phyloP scores from a whole-genome alignment of 2,113 vertebrate species.

The Cynoglossus semilaevis region DNA sequence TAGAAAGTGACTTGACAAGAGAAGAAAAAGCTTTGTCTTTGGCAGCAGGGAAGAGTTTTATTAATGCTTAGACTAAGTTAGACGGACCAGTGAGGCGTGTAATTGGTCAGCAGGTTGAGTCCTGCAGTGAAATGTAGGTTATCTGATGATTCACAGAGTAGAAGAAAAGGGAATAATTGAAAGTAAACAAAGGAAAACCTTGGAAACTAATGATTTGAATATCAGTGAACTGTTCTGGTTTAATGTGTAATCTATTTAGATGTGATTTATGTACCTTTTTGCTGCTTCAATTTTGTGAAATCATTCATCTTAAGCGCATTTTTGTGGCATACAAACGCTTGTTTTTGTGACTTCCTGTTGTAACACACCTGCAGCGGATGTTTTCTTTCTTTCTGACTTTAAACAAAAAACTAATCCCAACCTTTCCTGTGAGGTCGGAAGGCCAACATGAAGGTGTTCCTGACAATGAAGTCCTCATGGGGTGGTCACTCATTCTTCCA shows the following conservation, averaged over 20 bases:
- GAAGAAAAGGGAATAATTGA: conserved; percentile 11
- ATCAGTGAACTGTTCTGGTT: too few relatives aligned
- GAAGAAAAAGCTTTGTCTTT: neutral
- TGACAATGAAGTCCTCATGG: conserved; percentile 23
- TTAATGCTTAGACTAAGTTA: conserved; percentile 23
- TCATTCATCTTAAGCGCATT: too few relatives aligned
- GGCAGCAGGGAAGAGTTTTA: neutral
- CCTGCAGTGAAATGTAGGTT: conserved; percentile 15
- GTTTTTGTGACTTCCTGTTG: conserved; percentile 7
- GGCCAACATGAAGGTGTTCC: conserved; percentile 16
- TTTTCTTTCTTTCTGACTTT: conserved; percentile 13
- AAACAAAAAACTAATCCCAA: conserved; percentile 29
- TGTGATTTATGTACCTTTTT: too few relatives aligned
- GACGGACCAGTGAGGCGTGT: conserved; percentile 33
- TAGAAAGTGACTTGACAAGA: neutral
- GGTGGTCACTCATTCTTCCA: conserved; percentile 15
- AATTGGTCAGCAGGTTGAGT: conserved; percentile 31
- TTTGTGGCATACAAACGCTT: neutral
- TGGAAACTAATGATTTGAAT: neutral
- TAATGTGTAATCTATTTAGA: too few relatives aligned
- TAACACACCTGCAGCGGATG: conserved; percentile 30
- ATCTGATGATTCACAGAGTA: conserved; percentile 4
- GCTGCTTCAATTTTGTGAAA: too few relatives aligned
- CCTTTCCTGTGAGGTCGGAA: conserved; percentile 46
- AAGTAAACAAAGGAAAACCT: conserved; percentile 15